These are phyloP conservation scores for Vesta saturnalis DNA, from an alignment of 2,888 invertebrate species.

Conservation along the genomic window DNA sequence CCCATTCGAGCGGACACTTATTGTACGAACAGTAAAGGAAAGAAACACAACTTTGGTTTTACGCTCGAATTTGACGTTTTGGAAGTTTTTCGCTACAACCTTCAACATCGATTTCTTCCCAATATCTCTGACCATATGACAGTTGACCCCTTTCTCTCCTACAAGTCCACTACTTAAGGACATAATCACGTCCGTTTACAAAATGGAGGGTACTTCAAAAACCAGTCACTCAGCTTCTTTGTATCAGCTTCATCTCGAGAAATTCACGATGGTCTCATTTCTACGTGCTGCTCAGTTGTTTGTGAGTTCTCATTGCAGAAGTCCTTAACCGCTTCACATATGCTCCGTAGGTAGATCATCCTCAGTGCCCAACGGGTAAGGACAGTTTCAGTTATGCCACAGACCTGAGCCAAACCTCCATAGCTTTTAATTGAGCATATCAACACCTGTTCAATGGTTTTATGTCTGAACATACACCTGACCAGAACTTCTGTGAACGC, in stretches of 20 bases:
- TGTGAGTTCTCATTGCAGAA: constrained; percentile 8
- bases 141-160: not conserved
- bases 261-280: constrained; percentile 18
- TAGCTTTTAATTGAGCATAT: constrained; percentile 36
- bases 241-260: constrained; percentile 18
- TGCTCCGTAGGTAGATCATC: not conserved
- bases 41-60: not conserved
- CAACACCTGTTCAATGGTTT: not conserved
- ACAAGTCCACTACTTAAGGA: not conserved
- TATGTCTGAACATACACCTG: constrained; percentile 5
- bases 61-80: too few relatives aligned
- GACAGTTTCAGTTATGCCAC: constrained; percentile 8
- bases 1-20: not conserved
- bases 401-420: not conserved
- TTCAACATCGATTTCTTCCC: not conserved
- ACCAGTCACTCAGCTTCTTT: constrained; percentile 13
- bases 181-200: not conserved
- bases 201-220: constrained; percentile 8
- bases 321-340: not conserved
- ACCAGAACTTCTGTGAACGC: constrained; percentile 3
- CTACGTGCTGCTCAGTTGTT: constrained; percentile 27
- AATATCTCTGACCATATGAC: not conserved
- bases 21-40: not conserved
- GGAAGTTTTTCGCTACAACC: too few relatives aligned
- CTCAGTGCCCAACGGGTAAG: not conserved